These are phyloP conservation scores for Apis mellifera DNA, from an alignment of 1,140 invertebrate genomes.

Conservation along the genomic window DNA sequence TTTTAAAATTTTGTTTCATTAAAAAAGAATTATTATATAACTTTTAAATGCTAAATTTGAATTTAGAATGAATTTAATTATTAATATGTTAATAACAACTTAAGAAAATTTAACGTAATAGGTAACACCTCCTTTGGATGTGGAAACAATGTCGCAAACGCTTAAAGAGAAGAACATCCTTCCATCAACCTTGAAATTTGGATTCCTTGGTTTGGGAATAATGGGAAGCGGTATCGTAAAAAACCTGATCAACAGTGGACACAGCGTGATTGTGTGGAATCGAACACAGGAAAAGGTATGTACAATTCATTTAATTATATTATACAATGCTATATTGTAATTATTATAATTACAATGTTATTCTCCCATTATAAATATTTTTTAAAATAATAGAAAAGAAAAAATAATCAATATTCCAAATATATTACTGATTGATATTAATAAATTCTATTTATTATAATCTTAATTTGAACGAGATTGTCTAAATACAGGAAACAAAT, in stretches of 20 bases:
- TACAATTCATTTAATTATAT: conserved; percentile 62
- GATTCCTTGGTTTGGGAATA: conserved; percentile 96
- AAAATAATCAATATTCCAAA: neutral
- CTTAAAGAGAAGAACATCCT: conserved; percentile 93
- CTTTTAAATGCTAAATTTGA: neutral
- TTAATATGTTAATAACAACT: conserved; percentile 13
- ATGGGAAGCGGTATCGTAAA: conserved; percentile 98
- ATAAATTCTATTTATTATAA: too few relatives aligned
- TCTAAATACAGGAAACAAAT: neutral
- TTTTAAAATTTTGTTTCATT: neutral
- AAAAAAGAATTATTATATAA: neutral
- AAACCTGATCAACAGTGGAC: conserved; percentile 96
- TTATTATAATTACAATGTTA: neutral
- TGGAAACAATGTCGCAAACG: conserved; percentile 89
- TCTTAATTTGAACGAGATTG: too few relatives aligned
- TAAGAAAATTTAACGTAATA: conserved; percentile 69
- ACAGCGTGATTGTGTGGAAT: conserved; percentile 97
- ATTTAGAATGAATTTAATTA: neutral
- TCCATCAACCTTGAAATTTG: conserved; percentile 93
- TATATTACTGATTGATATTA: neutral
- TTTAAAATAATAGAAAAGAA: conserved; percentile 3
- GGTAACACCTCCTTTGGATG: conserved; percentile 88
- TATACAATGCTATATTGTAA: neutral
- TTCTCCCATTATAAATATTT: neutral
- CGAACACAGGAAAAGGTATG: conserved; percentile 94